Conservation (phyloP, 2,113 vertebrate species). For the Hippolais icterina region DNA sequence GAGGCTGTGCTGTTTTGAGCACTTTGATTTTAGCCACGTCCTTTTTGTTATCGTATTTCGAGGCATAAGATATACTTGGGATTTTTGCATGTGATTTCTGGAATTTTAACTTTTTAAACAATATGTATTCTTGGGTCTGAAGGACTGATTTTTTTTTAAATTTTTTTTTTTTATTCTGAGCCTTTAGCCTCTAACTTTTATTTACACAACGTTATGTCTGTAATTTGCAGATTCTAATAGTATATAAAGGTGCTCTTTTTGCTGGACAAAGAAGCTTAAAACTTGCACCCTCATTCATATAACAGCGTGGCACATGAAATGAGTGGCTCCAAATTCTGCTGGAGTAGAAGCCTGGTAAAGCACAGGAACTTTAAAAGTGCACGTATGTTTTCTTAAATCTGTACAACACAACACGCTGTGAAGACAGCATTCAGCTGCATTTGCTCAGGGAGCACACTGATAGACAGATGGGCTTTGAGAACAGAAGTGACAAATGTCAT, state of each 20-base stretch:
- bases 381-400: background rate
- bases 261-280: background rate
- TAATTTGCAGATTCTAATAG: background rate
- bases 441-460: background rate
- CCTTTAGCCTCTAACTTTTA: background rate
- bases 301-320: background rate
- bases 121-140: background rate
- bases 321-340: background rate
- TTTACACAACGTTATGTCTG: background rate
- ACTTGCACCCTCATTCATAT: background rate
- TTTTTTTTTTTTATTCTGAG: background rate
- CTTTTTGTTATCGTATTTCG: background rate
- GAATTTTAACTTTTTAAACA: background rate
- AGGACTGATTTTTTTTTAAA: background rate
- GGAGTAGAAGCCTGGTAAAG: background rate
- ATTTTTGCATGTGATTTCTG: background rate
- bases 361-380: background rate
- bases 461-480: conserved; percentile 37
- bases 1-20: background rate
- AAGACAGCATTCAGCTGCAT: background rate
- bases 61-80: background rate
- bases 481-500: conserved; percentile 21
- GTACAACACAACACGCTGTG: background rate
- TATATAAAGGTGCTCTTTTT: accelerated
- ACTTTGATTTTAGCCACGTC: background rate